phyloP scores from a whole-genome alignment of 2,797 vertebrate species.

The Poeciliopsis paucimaculata region DNA sequence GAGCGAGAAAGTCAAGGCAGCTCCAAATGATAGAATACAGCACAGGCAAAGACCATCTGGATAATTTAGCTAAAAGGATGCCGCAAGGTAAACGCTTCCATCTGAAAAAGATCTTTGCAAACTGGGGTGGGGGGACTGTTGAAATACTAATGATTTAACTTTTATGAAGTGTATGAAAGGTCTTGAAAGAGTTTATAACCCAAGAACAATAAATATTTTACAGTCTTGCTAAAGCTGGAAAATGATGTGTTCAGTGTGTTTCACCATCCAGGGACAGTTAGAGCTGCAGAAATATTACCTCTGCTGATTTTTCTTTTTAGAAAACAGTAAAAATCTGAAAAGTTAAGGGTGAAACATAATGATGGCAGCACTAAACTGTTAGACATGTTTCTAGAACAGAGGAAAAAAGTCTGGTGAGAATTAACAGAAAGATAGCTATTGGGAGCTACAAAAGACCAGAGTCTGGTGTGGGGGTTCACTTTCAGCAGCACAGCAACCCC shows the following conservation, averaged over 20 bases:
- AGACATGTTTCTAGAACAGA: neutral
- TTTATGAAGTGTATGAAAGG: neutral
- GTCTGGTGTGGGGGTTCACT: neutral
- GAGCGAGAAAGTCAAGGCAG: constrained; percentile 50
- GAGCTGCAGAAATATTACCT: constrained; percentile 6
- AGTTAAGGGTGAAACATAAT: neutral
- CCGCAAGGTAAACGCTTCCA: constrained; percentile 14
- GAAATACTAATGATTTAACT: neutral
- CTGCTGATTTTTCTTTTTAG: neutral
- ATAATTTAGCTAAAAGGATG: constrained; percentile 37
- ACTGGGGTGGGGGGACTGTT: neutral
- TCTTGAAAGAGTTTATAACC: neutral
- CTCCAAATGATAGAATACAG: constrained; percentile 64
- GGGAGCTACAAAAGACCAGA: neutral
- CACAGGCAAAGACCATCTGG: constrained; percentile 75
- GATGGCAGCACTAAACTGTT: neutral
- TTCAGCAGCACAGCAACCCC: neutral
- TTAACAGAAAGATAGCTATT: neutral
- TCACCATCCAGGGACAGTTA: neutral
- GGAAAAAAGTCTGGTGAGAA: neutral
- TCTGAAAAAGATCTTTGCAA: neutral
- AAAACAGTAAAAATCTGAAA: neutral
- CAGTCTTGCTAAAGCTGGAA: neutral
- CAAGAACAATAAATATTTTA: neutral
- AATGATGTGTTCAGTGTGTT: neutral